These are phyloP conservation scores for Dendrocopos noguchii DNA, from an alignment of 2,113 vertebrate genomes.

Conservation along the genomic window DNA sequence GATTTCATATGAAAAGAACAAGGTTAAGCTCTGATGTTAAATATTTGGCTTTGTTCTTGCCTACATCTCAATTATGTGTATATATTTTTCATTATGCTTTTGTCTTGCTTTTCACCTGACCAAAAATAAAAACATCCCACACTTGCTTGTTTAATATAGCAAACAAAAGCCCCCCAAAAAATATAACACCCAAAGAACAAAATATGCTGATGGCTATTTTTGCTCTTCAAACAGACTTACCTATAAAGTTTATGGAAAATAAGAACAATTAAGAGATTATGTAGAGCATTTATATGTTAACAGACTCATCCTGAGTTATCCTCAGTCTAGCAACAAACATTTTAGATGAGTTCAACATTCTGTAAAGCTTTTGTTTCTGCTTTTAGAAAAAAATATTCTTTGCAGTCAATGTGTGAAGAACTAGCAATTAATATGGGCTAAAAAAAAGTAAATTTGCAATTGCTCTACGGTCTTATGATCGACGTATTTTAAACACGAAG, in stretches of 20 bases:
- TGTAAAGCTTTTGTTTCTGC: neutral
- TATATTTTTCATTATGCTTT: neutral
- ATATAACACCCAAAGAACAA: neutral
- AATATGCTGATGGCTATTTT: neutral
- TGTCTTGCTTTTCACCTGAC: neutral
- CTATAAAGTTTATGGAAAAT: neutral
- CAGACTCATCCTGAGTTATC: conserved; percentile 16
- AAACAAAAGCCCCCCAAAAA: neutral
- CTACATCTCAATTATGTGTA: neutral
- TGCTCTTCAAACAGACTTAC: neutral
- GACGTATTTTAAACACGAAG: neutral
- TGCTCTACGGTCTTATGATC: neutral
- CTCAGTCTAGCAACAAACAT: neutral
- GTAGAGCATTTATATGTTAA: neutral
- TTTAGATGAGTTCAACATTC: neutral
- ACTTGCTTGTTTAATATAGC: neutral
- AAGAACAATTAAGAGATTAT: neutral
- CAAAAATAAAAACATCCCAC: neutral
- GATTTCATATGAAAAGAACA: neutral
- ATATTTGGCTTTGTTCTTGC: neutral
- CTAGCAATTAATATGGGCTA: neutral
- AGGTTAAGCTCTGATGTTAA: neutral
- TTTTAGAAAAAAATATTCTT: neutral
- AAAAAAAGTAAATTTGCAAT: neutral
- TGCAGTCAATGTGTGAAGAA: neutral